Conservation (phyloP, 2,113 vertebrate genomes). For the Cyprinus carpio region DNA sequence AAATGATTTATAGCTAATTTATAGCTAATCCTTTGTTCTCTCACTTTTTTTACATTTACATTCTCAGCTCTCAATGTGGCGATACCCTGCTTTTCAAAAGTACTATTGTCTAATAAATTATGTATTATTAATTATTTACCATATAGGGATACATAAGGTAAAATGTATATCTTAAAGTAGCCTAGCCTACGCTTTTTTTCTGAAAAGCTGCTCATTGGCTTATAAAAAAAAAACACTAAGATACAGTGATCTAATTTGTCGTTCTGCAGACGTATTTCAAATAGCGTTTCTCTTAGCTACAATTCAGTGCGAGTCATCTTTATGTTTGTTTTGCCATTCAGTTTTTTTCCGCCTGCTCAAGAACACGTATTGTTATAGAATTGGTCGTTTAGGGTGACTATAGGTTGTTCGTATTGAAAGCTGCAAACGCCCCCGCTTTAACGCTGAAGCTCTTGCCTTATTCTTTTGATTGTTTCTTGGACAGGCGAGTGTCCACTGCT, state of each 20-base stretch:
- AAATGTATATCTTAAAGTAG: too few species aligned
- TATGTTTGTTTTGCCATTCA: conserved; percentile 41
- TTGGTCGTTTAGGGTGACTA: conserved; percentile 40
- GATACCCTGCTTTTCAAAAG: too few species aligned
- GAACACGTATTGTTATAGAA: conserved; percentile 50
- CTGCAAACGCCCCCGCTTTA: conserved; percentile 50
- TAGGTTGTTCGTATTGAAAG: conserved; percentile 46
- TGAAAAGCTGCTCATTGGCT: not conserved
- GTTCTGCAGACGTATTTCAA: not conserved
- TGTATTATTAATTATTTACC: too few species aligned
- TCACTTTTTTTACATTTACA: not conserved
- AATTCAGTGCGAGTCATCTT: not conserved
- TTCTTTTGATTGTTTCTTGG: conserved; percentile 54
- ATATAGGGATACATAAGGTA: not conserved
- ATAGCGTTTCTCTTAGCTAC: not conserved
- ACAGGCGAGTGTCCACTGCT: conserved; percentile 58
- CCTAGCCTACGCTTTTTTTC: too few species aligned
- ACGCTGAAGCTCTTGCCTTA: conserved; percentile 48
- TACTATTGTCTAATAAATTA: too few species aligned
- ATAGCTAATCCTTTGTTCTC: too few species aligned
- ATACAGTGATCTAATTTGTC: not conserved
- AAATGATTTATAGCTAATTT: too few species aligned
- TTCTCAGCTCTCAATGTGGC: not conserved
- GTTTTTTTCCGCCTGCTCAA: not conserved
- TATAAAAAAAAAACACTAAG: not conserved